Base-by-base conservation (phyloP, 1,140 invertebrate genomes). In the Hypsibius dujardini region DNA sequence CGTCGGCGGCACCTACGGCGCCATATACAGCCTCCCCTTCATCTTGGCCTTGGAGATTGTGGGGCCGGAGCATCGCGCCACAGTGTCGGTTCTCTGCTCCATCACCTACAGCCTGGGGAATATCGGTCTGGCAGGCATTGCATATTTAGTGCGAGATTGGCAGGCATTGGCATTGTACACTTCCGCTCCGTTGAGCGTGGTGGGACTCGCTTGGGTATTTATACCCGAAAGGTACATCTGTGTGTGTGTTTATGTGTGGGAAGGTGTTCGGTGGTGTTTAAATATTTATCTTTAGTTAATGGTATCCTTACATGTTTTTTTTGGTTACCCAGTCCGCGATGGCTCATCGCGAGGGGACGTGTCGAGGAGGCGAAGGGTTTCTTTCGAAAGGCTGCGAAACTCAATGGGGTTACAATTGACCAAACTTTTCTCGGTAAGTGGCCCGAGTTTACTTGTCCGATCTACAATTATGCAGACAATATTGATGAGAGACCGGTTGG, bases 131-230 rank as follows among this genome's bases (percentile, higher is more conserved):
- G 83, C 88, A 46, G 83, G 83, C 14, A 83, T 90, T 1, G 87
- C 88, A 2, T 90, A 88, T 76, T 75, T 86, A n/a, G 83, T 90
- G 69, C 79, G 87, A 1, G 87, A 89, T 76, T 92, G 89, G 89
- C 82, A 87, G 70, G 84, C 86, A 69, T 79, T 90, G 3, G 86
- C 88, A 0, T 76, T 91, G 69, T 85, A 87, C 0, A 92, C 89
- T 1, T 90, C 90, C 2, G 78, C 87, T 7, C 90, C 91, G 1
- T 93, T 93, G 77, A 81, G 88, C 47, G 77, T 56, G 7, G n/a
- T 56, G 7, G 50, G 50, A 7, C 7, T 56, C n/a, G 7, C 50
- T 56, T 56, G 50, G 50, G 7, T 7, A 7, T 56, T 56, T 56
- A n/a, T 56, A n/a, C 50, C 50, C 7, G 50, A 56, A n/a, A n/a